These are phyloP conservation scores for Coelogynopora nodosa DNA, from an alignment of 2,888 invertebrate genomes.

Conservation along the genomic window DNA sequence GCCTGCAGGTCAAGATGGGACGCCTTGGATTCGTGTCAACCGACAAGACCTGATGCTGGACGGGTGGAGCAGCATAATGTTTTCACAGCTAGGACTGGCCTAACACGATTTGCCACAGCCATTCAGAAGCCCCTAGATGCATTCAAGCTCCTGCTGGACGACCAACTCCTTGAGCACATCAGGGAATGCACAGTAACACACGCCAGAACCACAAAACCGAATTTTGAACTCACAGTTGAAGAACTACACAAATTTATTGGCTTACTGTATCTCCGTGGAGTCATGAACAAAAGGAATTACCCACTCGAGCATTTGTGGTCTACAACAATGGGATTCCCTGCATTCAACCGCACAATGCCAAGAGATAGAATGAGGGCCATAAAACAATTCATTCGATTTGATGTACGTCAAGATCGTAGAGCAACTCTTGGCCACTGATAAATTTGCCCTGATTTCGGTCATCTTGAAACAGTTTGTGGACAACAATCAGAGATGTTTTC, in stretches of 20 bases:
- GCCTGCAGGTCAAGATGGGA: background rate
- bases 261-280: conserved; percentile 15
- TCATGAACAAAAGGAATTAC: conserved; percentile 11
- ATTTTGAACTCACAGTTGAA: background rate
- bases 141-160: background rate
- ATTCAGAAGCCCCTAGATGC: background rate
- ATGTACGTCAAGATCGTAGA: background rate
- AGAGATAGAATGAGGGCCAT: conserved; percentile 7
- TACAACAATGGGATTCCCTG: background rate
- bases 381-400: conserved; percentile 25
- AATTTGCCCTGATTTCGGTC: conserved; percentile 2
- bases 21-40: background rate
- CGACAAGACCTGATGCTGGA: background rate
- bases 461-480: background rate
- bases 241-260: conserved; percentile 12
- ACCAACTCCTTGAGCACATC: background rate
- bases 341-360: background rate
- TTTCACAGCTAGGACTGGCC: background rate
- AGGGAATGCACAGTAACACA: background rate
- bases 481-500: background rate
- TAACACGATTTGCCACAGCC: background rate
- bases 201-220: background rate
- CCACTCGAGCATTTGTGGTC: conserved; percentile 26
- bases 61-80: background rate
- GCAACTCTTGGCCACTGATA: background rate